Percentiles rank a stretch among this genome's conserved stretches.
phyloP scores from a whole-genome alignment of 2,113 vertebrate species.

The Rhodinocichla rosea region DNA sequence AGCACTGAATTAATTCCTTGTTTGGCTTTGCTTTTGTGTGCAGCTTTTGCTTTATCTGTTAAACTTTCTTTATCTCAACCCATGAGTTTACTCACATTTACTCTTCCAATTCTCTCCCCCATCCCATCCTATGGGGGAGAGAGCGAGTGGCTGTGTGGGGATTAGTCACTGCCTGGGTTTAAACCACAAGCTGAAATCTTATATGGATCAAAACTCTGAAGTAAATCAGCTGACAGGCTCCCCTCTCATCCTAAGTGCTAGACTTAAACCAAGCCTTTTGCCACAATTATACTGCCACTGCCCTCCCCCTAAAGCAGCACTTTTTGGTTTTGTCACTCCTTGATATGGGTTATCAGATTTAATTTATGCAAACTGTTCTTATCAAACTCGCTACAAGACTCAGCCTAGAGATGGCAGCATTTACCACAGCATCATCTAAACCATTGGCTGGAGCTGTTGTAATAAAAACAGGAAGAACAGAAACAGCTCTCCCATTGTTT shows the following conservation, averaged over 20 bases:
- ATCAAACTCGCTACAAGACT: background rate
- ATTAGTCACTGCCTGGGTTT: background rate
- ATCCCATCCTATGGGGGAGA: background rate
- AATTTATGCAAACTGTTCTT: background rate
- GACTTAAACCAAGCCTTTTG: background rate
- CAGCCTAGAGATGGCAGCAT: background rate
- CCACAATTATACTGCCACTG: background rate
- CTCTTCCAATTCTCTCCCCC: background rate
- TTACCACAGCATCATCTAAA: background rate
- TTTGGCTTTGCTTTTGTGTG: background rate
- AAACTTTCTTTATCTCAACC: background rate
- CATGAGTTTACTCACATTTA: background rate
- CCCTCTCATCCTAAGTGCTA: no score
- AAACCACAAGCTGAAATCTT: background rate
- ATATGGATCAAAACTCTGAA: background rate
- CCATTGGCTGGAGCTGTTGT: background rate
- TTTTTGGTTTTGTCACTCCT: background rate
- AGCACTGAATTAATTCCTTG: background rate
- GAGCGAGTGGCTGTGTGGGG: accelerated
- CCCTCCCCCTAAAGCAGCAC: background rate
- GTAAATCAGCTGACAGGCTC: background rate
- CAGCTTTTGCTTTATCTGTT: background rate
- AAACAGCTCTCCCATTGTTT: background rate
- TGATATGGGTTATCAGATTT: background rate
- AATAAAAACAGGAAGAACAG: background rate